These are phyloP conservation scores for Telmatochromis brachygnathus DNA, from an alignment of 2,113 vertebrate species.

Conservation along the genomic window DNA sequence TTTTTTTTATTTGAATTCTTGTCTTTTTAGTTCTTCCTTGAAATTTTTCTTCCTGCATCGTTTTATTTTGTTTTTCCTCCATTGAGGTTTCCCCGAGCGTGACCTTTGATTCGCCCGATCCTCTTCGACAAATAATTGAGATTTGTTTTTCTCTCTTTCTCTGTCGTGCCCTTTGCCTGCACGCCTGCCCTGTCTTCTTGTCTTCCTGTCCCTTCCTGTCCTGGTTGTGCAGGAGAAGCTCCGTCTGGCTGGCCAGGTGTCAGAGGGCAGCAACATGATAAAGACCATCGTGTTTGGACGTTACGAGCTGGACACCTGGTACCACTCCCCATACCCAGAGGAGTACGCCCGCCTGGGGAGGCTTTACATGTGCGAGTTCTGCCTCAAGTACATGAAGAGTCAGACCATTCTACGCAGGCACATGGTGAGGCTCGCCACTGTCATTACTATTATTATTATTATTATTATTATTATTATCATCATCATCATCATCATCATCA, in stretches of 20 bases:
- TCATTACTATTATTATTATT: accelerated
- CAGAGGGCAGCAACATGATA: constrained; percentile 96
- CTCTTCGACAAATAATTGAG: constrained; percentile 5
- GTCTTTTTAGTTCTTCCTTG: background rate
- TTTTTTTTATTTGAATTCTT: background rate
- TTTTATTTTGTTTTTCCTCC: background rate
- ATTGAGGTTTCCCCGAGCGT: background rate
- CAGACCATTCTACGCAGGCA: constrained; percentile 92
- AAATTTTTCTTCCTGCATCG: background rate
- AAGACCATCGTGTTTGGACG: constrained; percentile 94
- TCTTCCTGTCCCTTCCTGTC: background rate
- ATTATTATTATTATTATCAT: accelerated
- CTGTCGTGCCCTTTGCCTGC: background rate
- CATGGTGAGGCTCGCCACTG: constrained; percentile 68
- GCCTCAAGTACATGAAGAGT: constrained; percentile 98
- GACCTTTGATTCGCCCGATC: background rate
- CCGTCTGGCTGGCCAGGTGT: constrained; percentile 87
- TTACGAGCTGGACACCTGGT: constrained; percentile 97
- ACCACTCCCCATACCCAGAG: constrained; percentile 96
- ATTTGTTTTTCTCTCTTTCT: background rate
- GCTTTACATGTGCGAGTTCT: constrained; percentile 99
- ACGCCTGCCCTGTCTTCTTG: background rate
- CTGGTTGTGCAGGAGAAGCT: constrained; percentile 81
- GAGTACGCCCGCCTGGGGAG: constrained; percentile 92
- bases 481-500: accelerated